Base-by-base conservation (phyloP, 2,797 vertebrate genomes). In the Helostoma temminkii region DNA sequence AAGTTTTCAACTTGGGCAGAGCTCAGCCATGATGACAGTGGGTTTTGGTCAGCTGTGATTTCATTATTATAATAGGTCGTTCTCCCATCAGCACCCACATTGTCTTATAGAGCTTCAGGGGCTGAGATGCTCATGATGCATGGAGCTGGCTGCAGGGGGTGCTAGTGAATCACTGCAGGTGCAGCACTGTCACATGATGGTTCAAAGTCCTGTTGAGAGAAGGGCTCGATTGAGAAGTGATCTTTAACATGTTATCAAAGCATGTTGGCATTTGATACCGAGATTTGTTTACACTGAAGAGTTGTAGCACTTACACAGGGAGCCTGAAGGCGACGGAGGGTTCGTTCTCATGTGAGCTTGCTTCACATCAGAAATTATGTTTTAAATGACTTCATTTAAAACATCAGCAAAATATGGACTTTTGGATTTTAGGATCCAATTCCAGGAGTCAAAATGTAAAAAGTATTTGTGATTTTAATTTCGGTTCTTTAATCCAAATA, bases 111-210 rank as follows among this genome's bases (percentile, higher is more conserved):
- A 43, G 6, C 22, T 28, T 10, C 22, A 4, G 22, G 11, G 16
- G 19, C 25, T 16, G 8, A 3, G 10, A 1, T 4, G 14, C 25
- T 60, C 9, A 2, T 58, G 77, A 9, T 78, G 15, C 53, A 12
- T 14, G 8, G 1, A 62, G 15, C 67, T 8, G 34, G 10, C 81
- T 66, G 80, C 74, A 90, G 87, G 62, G 71, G 82, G 78, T 28
- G 77, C 85, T 88, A 71, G 47, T 73, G 57, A 78, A 68, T 65
- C 81, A 48, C 77, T 36, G 50, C 73, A 58, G 54, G 24, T 65
- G 36, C 55, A 57, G 24, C 34, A 14, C 5, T 28, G 14, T 60
- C 71, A 69, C 65, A 54, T 66, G 59, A 53, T 14, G 19, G 60
- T 68, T 74, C 55, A 72, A 56, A 80, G 8, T 49, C 59, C 49